Conservation (phyloP, 2,113 vertebrate genomes). For the Chauna torquata region DNA sequence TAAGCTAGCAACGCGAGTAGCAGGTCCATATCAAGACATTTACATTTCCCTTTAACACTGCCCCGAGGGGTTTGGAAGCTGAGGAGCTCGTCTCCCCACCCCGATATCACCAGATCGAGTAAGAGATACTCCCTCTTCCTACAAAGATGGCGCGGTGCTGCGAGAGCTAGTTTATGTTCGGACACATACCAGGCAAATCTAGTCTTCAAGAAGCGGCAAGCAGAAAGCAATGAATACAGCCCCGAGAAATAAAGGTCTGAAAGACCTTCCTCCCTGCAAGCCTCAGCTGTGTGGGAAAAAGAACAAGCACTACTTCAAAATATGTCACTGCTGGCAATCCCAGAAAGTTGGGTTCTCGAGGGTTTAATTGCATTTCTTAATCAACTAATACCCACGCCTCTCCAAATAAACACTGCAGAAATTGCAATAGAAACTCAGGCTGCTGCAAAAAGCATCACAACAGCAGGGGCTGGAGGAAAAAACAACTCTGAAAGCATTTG, state of each 20-base stretch:
- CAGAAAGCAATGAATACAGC: fast-evolving
- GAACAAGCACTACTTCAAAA: not conserved
- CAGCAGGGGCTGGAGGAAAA: not conserved
- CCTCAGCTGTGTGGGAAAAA: not conserved
- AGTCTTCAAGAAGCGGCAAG: not conserved
- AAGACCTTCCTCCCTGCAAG: not conserved
- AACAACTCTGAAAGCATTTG: not conserved
- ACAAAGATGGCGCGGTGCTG: not conserved
- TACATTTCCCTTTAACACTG: not conserved
- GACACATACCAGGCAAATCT: not conserved
- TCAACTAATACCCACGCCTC: not conserved
- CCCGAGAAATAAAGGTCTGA: not conserved
- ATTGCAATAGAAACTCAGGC: not conserved
- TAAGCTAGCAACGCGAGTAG: not conserved
- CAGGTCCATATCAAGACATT: fast-evolving
- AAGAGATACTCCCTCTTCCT: conserved; percentile 2
- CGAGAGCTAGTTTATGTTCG: not conserved
- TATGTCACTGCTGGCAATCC: not conserved
- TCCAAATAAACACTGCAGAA: not conserved
- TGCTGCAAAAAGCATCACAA: not conserved
- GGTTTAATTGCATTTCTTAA: conserved; percentile 46
- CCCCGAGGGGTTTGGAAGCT: not conserved
- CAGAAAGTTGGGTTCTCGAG: not conserved
- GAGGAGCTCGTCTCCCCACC: not conserved
- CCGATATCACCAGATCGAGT: not conserved